Conservation (phyloP, 2,888 invertebrate species). For the Troilus luridus region DNA sequence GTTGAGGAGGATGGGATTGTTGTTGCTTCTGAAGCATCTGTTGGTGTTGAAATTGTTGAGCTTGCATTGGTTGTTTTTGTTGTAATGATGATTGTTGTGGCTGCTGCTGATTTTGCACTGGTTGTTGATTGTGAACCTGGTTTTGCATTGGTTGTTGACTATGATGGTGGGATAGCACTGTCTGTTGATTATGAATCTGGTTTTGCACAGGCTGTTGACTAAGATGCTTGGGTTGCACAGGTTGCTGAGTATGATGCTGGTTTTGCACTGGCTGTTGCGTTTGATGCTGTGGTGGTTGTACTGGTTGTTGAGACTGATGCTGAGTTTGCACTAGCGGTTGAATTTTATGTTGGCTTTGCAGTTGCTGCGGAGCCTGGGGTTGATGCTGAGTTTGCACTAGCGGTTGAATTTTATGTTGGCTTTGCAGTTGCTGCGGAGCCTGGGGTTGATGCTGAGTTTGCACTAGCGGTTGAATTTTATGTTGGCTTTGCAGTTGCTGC, state of each 20-base stretch:
- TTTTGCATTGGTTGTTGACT: conserved; percentile 66
- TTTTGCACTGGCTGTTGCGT: not conserved
- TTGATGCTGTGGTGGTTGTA: not conserved
- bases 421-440: conserved; percentile 40
- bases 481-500: conserved; percentile 38
- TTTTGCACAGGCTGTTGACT: not conserved
- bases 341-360: not conserved
- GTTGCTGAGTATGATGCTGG: not conserved
- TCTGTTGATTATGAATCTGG: not conserved
- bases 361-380: conserved; percentile 46
- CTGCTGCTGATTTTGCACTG: conserved; percentile 68
- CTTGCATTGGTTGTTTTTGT: conserved; percentile 69
- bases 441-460: not conserved
- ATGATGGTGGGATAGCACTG: conserved; percentile 1
- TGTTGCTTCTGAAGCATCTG: conserved; percentile 62
- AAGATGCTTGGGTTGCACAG: not conserved
- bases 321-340: not conserved
- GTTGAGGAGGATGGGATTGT: conserved; percentile 60
- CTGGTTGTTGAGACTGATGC: not conserved
- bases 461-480: not conserved
- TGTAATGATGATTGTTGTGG: conserved; percentile 66
- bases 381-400: not conserved
- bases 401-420: not conserved
- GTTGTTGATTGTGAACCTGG: conserved; percentile 68
- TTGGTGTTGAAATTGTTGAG: conserved; percentile 67